These are phyloP conservation scores for Orthosia gracilis DNA, from an alignment of 2,888 invertebrate species.

Conservation along the genomic window DNA sequence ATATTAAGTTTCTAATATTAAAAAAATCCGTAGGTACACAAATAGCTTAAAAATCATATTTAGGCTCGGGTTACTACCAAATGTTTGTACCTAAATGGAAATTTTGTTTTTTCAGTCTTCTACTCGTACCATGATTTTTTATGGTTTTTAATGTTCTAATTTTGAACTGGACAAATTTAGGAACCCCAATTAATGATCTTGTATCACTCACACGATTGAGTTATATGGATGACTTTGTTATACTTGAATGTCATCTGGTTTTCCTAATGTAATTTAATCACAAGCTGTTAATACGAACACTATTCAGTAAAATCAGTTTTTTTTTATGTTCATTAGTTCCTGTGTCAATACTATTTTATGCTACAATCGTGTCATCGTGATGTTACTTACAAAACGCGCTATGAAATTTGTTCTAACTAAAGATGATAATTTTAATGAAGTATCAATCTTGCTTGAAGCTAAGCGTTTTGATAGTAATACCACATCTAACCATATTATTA, in stretches of 20 bases:
- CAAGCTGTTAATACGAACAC: not conserved
- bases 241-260: not conserved
- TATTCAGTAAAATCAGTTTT: not conserved
- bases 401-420: not conserved
- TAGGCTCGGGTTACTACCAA: constrained; percentile 3
- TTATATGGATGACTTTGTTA: constrained; percentile 14
- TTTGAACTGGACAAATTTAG: no score
- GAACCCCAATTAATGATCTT: not conserved
- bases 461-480: constrained; percentile 35
- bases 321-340: constrained; percentile 9
- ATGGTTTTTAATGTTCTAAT: not conserved
- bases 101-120: not conserved
- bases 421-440: not conserved
- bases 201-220: not conserved
- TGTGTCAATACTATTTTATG: constrained; percentile 3
- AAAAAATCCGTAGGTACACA: constrained; percentile 1
- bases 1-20: constrained; percentile 18
- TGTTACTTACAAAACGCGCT: constrained; percentile 33
- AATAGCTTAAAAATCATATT: not conserved
- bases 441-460: not conserved
- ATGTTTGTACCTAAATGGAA: not conserved
- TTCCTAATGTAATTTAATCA: not conserved
- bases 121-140: not conserved
- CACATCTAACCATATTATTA: constrained; percentile 1
- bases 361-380: constrained; percentile 2